phyloP scores from a whole-genome alignment of 2,797 vertebrate species.

The Crocidura indochinensis region DNA sequence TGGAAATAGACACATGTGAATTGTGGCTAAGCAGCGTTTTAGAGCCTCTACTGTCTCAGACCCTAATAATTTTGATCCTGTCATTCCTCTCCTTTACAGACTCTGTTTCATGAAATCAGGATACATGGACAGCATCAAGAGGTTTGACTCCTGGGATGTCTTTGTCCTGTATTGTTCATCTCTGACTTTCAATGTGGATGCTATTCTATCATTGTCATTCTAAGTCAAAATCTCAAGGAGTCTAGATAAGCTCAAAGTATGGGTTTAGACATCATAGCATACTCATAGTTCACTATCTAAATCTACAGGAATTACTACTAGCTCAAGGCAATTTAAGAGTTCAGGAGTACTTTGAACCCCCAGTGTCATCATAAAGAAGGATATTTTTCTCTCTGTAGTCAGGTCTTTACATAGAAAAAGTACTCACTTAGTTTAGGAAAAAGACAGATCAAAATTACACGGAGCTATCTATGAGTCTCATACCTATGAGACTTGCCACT shows the following conservation, averaged over 20 bases:
- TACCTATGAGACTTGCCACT: too few relatives aligned
- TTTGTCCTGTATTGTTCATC: neutral
- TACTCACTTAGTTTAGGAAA: too few relatives aligned
- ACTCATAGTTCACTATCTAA: neutral
- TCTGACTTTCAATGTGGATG: neutral
- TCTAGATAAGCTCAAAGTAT: neutral
- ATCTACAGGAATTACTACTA: neutral
- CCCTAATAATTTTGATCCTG: neutral
- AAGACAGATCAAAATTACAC: too few relatives aligned
- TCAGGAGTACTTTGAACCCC: fast-evolving
- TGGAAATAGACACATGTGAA: neutral
- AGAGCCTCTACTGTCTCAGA: neutral
- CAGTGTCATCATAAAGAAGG: neutral
- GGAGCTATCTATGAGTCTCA: too few relatives aligned
- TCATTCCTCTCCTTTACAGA: neutral
- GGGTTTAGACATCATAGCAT: neutral
- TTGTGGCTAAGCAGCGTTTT: neutral
- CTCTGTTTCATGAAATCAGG: conserved; percentile 5
- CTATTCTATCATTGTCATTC: neutral
- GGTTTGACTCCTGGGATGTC: neutral
- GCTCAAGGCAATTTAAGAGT: neutral
- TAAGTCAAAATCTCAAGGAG: neutral
- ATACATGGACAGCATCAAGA: neutral
- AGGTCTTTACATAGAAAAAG: neutral
- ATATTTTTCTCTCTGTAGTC: neutral